Evolutionary conservation across 2,888 invertebrate genomes (phyloP).

Genomic region (Oxytorus armatus): DNA sequence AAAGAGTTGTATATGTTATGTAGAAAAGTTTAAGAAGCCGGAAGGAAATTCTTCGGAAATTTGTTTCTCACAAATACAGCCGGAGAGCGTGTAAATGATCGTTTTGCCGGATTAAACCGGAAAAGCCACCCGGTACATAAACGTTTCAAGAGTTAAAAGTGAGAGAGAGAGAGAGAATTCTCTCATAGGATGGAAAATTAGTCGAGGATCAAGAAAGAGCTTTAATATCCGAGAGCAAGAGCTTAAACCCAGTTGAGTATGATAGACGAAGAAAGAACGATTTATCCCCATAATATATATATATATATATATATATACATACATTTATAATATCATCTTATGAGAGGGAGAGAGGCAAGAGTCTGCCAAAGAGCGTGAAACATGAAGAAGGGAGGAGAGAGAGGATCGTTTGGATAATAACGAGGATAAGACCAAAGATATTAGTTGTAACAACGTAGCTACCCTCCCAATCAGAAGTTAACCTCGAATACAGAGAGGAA

Average conservation of each 20-base stretch:
- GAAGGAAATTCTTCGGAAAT: conserved; percentile 55
- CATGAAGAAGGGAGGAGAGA: conserved; percentile 70
- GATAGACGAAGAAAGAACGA: conserved; percentile 56
- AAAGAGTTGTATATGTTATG: no score
- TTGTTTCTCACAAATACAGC: no score
- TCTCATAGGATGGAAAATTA: conserved; percentile 74
- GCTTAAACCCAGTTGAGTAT: conserved; percentile 35
- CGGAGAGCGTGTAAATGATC: conserved; percentile 38
- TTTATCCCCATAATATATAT: no score
- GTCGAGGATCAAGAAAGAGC: conserved; percentile 75
- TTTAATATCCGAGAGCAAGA: conserved; percentile 76
- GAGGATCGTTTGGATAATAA: conserved; percentile 75
- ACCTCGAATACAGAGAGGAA: conserved; percentile 56
- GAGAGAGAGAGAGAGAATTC: conserved; percentile 17
- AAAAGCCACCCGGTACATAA: conserved; percentile 57
- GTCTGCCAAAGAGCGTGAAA: conserved; percentile 64
- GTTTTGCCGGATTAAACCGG: conserved; percentile 59
- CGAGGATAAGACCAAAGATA: conserved; percentile 83
- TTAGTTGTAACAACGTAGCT: conserved; percentile 79
- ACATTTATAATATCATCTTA: conserved; percentile 13
- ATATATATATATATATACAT: not conserved
- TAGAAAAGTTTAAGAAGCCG: conserved; percentile 26
- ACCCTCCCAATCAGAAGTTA: conserved; percentile 72
- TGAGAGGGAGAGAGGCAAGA: conserved; percentile 26
- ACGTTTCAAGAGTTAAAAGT: conserved; percentile 14